Base-by-base conservation (phyloP, 1,140 invertebrate species). In the Asbolus verrucosus region DNA sequence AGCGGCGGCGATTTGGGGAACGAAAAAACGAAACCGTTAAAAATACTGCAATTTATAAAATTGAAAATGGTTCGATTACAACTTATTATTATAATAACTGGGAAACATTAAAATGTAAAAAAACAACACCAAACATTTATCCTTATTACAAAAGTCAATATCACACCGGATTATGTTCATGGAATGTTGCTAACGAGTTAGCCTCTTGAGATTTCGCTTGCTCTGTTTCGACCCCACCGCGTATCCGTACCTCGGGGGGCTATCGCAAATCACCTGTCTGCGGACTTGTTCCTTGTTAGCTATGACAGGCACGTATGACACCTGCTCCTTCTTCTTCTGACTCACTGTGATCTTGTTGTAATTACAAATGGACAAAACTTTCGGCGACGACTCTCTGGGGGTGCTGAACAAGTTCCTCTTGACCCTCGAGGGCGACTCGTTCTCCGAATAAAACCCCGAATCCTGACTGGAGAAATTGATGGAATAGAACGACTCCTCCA, bases 171-270 rank as follows among this genome's bases (percentile, higher is more conserved):
- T 54, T 16, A 36, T 2, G 46, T 24, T 1, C n/a, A n/a, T n/a
- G n/a, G 27, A 19, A 21, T 54, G 46, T 27, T 54, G 46, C 46
- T 54, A 54, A 54, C 46, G 46, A 2, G 76, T 77, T 33, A 77
- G 65, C 43, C 76, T 65, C 54, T 77, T 77, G 13, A 77, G 39
- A 67, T 72, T 77, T 33, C 50, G 69, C 41, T 76, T 75, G 39
- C 71, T 76, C 50, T 77, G 71, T 60, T 73, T 75, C 1, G 76
- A 76, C 30, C 76, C 65, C 5, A 70, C 67, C 3, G 72, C 39
- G 11, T 54, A 54, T 1, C n/a, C 3, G 11, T 27, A 24, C 21
- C 46, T 54, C 19, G 46, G 46, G 19, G 46, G 46, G 21, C 46
- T 54, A 8, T 54, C 46, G 14, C 46, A 13, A 9, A 14, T 21